A percentile compares a stretch with the other conserved stretches of the same genome.
Evolutionary conservation across 2,888 invertebrate genomes (phyloP).

Genomic region (Xestia sexstrigata): DNA sequence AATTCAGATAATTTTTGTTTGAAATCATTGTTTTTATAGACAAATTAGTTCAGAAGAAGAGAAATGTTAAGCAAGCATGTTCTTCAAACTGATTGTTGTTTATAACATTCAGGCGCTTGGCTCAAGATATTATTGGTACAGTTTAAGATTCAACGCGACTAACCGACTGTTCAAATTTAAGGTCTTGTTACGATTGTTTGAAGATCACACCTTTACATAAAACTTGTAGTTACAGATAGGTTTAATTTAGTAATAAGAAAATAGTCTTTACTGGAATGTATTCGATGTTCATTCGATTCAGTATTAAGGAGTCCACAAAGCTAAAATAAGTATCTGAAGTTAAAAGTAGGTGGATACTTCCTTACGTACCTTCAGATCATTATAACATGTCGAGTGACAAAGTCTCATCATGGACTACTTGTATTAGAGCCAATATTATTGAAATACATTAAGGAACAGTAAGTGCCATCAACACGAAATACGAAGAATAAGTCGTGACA

Average conservation of each 20-base stretch:
- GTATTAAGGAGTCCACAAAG: constrained; percentile 7
- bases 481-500: constrained; percentile 7
- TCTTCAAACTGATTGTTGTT: constrained; percentile 12
- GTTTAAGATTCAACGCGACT: background rate
- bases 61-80: background rate
- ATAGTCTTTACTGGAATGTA: constrained; percentile 74
- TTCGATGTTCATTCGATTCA: constrained; percentile 79
- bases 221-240: constrained; percentile 7
- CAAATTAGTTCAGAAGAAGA: background rate
- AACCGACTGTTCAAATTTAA: background rate
- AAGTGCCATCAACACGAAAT: constrained; percentile 22
- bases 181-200: background rate
- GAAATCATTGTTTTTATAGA: background rate
- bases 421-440: constrained; percentile 13
- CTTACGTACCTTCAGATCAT: background rate
- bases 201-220: constrained; percentile 16
- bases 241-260: constrained; percentile 26
- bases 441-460: background rate
- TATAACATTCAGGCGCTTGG: background rate
- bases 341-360: background rate
- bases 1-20: background rate
- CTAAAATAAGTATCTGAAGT: background rate
- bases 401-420: background rate
- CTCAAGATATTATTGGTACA: background rate
- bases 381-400: background rate